These are phyloP conservation scores for Nebria ingens DNA, from an alignment of 1,140 invertebrate genomes.

Conservation along the genomic window DNA sequence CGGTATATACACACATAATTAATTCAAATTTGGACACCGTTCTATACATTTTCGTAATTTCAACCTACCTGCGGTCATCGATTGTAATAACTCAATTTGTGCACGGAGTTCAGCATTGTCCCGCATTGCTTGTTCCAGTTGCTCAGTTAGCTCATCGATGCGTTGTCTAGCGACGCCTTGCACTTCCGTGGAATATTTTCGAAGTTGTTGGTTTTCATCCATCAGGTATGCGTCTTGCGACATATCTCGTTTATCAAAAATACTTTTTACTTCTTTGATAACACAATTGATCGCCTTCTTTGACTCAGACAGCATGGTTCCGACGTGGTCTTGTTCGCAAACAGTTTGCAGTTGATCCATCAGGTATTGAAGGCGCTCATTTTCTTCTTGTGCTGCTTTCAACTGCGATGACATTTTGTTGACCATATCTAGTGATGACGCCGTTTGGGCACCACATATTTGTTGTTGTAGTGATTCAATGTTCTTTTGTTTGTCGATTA, in stretches of 20 bases:
- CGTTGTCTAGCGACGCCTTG: conserved; percentile 10
- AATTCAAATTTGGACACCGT: background rate
- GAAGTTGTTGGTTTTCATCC: conserved; percentile 13
- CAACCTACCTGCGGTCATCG: background rate
- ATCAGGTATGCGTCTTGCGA: background rate
- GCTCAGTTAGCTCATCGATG: background rate
- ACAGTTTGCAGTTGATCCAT: conserved; percentile 17
- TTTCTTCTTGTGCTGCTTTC: conserved; percentile 19
- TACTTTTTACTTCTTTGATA: background rate
- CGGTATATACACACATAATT: background rate
- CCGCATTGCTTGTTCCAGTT: background rate
- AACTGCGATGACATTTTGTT: conserved; percentile 18
- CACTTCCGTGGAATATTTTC: conserved; percentile 13
- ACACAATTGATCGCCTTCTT: conserved; percentile 6
- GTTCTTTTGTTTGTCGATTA: conserved; percentile 10
- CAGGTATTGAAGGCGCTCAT: conserved; percentile 22
- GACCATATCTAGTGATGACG: background rate
- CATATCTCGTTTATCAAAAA: background rate
- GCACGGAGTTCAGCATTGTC: background rate
- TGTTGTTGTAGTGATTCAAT: conserved; percentile 20
- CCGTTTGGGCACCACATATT: conserved; percentile 13
- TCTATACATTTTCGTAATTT: background rate
- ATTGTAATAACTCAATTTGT: background rate
- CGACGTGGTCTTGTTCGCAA: conserved; percentile 4
- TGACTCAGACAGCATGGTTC: conserved; percentile 7